Conservation (phyloP, 92 coral and sea anemone species). For the Desmophyllum pertusum region DNA sequence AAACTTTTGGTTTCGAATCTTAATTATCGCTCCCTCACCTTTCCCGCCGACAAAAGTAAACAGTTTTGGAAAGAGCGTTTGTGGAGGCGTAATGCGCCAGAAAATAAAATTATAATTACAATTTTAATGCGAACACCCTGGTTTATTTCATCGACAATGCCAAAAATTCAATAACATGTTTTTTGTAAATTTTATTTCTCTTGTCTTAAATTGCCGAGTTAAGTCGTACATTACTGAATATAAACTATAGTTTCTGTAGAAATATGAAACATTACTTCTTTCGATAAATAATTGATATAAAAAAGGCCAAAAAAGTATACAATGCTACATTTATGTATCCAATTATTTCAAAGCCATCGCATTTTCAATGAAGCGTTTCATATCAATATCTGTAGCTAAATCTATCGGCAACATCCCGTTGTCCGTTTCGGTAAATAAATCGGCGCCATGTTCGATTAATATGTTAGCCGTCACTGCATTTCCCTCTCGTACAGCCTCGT, state of each 20-base stretch:
- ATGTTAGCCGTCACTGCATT: conserved; percentile 62
- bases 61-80: neutral
- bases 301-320: neutral
- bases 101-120: conserved; percentile 14
- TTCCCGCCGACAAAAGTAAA: conserved; percentile 24
- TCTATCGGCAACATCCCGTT: conserved; percentile 88
- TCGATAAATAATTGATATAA: conserved; percentile 3
- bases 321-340: neutral
- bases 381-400: conserved; percentile 59
- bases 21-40: conserved; percentile 2
- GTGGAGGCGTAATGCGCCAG: neutral
- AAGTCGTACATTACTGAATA: neutral
- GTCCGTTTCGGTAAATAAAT: conserved; percentile 90
- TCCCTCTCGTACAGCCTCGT: conserved; percentile 88
- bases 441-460: conserved; percentile 87
- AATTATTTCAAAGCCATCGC: conserved; percentile 89
- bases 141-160: neutral
- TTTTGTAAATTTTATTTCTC: neutral
- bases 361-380: conserved; percentile 63
- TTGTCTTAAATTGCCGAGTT: neutral
- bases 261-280: neutral
- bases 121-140: neutral
- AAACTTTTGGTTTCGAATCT: conserved; percentile 3
- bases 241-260: neutral
- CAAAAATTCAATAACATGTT: neutral